Percentiles rank a stretch among this genome's conserved stretches.
These are phyloP conservation scores for Bucco capensis DNA, from an alignment of 2,113 vertebrate genomes.

Conservation along the genomic window DNA sequence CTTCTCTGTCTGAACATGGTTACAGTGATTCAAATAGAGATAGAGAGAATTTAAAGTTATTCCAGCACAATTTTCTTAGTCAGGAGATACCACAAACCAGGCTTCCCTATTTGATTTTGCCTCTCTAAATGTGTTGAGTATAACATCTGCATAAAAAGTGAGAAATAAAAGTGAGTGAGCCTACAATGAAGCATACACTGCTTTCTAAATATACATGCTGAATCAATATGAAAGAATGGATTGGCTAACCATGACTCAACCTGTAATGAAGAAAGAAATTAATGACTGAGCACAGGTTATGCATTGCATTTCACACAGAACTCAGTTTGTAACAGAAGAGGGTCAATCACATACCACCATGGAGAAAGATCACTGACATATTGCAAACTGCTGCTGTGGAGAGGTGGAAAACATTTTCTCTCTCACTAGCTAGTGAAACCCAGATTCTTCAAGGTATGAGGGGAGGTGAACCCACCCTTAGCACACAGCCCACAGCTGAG, in stretches of 20 bases:
- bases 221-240: not conserved
- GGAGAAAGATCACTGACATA: not conserved
- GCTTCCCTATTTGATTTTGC: not conserved
- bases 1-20: not conserved
- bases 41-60: not conserved
- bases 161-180: not conserved
- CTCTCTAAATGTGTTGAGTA: not conserved
- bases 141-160: not conserved
- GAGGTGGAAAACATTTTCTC: not conserved
- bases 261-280: not conserved
- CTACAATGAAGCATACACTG: not conserved
- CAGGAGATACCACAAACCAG: not conserved
- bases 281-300: not conserved
- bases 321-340: not conserved
- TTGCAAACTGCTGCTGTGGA: not conserved
- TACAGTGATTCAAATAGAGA: not conserved
- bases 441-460: not conserved
- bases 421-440: not conserved
- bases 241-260: not conserved
- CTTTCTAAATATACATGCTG: not conserved
- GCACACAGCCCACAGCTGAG: not conserved
- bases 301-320: not conserved
- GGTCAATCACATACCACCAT: not conserved
- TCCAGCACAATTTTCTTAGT: not conserved
- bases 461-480: not conserved